Evolutionary conservation across 2,797 vertebrate genomes (phyloP).

Genomic region (Cottoperca gobio): DNA sequence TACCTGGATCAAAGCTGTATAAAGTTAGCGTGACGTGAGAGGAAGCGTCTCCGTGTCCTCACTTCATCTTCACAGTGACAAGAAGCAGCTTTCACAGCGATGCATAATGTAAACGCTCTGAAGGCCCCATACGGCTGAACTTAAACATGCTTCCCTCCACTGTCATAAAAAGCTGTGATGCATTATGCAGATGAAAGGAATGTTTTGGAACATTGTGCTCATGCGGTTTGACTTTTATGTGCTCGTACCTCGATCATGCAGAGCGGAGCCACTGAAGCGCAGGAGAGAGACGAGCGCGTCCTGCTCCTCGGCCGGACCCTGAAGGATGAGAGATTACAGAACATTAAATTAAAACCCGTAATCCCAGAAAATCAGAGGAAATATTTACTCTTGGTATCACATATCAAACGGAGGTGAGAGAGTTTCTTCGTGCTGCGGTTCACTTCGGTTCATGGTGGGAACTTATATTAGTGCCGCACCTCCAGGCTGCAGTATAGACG

Average conservation of each 20-base stretch:
- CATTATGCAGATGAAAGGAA: conserved; percentile 52
- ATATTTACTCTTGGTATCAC: conserved; percentile 40
- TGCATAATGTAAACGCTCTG: conserved; percentile 55
- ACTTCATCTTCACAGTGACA: neutral
- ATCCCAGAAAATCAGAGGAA: conserved; percentile 38
- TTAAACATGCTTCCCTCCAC: conserved; percentile 29
- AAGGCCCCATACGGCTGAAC: conserved; percentile 21
- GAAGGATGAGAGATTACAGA: neutral
- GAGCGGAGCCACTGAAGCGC: too few species aligned
- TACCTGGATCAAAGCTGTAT: too few species aligned
- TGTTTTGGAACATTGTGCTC: conserved; percentile 10
- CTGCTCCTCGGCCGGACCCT: neutral
- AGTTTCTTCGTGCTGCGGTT: conserved; percentile 6
- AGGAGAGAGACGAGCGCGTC: neutral
- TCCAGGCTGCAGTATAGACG: conserved; percentile 10
- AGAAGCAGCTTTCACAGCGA: conserved; percentile 40
- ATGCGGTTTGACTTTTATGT: conserved; percentile 14
- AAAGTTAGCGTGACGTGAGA: too few species aligned
- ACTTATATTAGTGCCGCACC: neutral
- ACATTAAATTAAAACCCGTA: conserved; percentile 29
- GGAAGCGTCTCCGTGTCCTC: too few species aligned
- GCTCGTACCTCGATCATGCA: neutral
- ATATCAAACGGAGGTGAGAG: neutral
- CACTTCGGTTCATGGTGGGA: conserved; percentile 13
- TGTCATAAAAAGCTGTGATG: conserved; percentile 19